phyloP scores from a whole-genome alignment of 2,797 vertebrate genomes.

The Onychomys torridus region DNA sequence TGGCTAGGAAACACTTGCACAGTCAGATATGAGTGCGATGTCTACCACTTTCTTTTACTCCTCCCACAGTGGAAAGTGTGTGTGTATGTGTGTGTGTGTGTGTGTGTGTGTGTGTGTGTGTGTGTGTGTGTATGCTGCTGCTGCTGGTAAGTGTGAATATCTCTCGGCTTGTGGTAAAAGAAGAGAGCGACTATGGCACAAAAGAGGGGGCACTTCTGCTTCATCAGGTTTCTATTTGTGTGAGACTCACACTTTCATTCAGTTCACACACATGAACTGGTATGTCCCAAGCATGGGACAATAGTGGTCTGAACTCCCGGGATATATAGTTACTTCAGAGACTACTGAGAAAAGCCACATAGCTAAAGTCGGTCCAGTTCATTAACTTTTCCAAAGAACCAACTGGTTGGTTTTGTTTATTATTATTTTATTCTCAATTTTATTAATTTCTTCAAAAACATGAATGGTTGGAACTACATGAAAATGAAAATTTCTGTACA shows the following conservation, averaged over 20 bases:
- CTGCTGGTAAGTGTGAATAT: not conserved
- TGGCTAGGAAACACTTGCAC: not conserved
- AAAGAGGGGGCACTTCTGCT: not conserved
- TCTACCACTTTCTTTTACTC: conserved; percentile 30
- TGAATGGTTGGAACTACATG: not conserved
- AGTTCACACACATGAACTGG: not conserved
- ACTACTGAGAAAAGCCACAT: not conserved
- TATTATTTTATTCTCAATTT: not conserved
- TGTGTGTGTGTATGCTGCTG: not conserved
- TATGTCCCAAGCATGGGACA: not conserved
- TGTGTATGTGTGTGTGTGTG: not conserved
- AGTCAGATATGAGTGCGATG: not conserved
- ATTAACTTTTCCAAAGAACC: not conserved
- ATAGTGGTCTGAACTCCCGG: not conserved
- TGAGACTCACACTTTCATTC: not conserved
- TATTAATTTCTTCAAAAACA: not conserved
- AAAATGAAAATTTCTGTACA: not conserved
- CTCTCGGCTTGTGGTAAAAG: conserved; percentile 15
- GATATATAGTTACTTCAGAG: not conserved
- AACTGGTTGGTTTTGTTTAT: not conserved
- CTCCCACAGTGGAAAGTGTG: not conserved
- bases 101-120: not conserved
- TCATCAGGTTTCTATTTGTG: not conserved
- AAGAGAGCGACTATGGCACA: not conserved
- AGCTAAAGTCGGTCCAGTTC: not conserved